phyloP scores from a whole-genome alignment of 2,113 vertebrate species.

The Charina bottae region DNA sequence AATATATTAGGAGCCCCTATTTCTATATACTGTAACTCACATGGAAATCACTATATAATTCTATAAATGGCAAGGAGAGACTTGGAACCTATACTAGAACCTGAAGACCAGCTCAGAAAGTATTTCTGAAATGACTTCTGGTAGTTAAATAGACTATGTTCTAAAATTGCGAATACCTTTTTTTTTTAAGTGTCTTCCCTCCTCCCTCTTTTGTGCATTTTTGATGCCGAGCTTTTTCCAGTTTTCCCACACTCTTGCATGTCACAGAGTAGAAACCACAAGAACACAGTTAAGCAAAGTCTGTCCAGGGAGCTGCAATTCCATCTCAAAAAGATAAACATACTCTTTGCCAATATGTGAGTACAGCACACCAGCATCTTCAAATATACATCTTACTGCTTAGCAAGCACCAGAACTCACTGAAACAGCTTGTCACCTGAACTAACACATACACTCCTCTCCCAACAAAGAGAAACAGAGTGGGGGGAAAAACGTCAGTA shows the following conservation, averaged over 20 bases:
- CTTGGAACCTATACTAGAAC: slow-evolving; percentile 64
- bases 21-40: slow-evolving; percentile 64
- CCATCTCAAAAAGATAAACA: slow-evolving; percentile 87
- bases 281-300: slow-evolving; percentile 90
- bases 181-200: slow-evolving; percentile 57
- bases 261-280: slow-evolving; percentile 93
- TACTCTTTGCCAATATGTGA: slow-evolving; percentile 80
- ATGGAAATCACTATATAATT: slow-evolving; percentile 57
- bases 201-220: slow-evolving; percentile 86
- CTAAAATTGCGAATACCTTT: slow-evolving; percentile 79
- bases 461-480: slow-evolving; percentile 33
- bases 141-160: slow-evolving; percentile 74
- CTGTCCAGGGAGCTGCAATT: slow-evolving; percentile 88
- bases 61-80: slow-evolving; percentile 66
- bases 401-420: slow-evolving; percentile 38
- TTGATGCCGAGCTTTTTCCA: slow-evolving; percentile 89
- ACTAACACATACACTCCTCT: slow-evolving; percentile 31
- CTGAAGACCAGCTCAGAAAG: slow-evolving; percentile 77
- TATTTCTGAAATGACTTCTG: slow-evolving; percentile 79
- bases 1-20: slow-evolving; percentile 41
- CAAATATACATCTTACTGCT: slow-evolving; percentile 54
- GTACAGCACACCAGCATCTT: slow-evolving; percentile 70
- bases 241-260: slow-evolving; percentile 98
- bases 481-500: not conserved
- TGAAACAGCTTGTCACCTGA: slow-evolving; percentile 45